phyloP scores from a whole-genome alignment of 2,113 vertebrate species.

The Ammospiza caudacuta region DNA sequence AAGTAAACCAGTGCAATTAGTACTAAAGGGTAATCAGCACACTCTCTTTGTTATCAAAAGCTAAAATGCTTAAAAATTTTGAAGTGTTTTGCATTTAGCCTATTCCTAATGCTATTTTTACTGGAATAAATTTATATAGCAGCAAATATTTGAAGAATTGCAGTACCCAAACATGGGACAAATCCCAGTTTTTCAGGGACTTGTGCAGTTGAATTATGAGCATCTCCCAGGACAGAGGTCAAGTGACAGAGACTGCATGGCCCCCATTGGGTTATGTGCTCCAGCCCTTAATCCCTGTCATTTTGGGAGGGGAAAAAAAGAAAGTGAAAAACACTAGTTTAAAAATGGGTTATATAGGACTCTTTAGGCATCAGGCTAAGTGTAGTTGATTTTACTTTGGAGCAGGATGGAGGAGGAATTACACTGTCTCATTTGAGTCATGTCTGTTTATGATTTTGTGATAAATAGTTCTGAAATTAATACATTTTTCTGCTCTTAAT shows the following conservation, averaged over 20 bases:
- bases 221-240: not conserved
- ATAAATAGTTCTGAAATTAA: not conserved
- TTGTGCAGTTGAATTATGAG: not conserved
- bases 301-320: not conserved
- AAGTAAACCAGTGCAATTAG: not conserved
- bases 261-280: not conserved
- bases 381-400: not conserved
- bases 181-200: not conserved
- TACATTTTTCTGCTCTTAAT: conserved; percentile 65
- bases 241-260: not conserved
- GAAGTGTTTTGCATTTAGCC: not conserved
- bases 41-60: not conserved
- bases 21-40: not conserved
- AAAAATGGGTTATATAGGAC: not conserved
- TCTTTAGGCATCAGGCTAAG: not conserved
- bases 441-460: not conserved
- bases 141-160: not conserved
- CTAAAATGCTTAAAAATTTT: not conserved
- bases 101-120: not conserved
- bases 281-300: not conserved
- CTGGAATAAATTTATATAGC: not conserved
- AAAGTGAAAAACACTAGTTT: not conserved
- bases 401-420: not conserved
- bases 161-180: not conserved
- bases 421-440: not conserved